Base-by-base conservation (phyloP, 2,888 invertebrate species). In the Spodoptera picta region DNA sequence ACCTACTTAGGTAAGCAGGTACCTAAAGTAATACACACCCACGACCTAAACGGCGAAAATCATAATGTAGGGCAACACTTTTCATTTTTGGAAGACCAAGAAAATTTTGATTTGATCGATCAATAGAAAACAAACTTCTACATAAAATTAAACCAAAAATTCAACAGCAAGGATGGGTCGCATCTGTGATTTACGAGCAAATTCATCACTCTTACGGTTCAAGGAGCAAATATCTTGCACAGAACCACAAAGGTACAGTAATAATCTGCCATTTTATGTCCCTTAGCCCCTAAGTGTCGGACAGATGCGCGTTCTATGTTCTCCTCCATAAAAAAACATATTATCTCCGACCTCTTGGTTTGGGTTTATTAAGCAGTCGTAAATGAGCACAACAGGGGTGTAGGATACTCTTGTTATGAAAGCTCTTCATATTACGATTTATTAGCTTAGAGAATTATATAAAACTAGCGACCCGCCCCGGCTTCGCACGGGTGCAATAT, bases 331-430 rank as follows among this genome's bases (percentile, higher is more conserved):
- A 90, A 93, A 93, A 92, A 87, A 77, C 82, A 83, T 85, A 88
- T 88, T 88, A 75, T 83, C 76, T 71, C 54, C 55, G 78, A 80
- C 52, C 80, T 68, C 82, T 85, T 83, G 86, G 82, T 85, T 67
- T 79, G 82, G 87, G 89, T 92, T 92, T 92, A 92, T 92, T 90
- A 92, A 90, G 84, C 83, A 87, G 84, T 92, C 92, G 89, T 93
- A 90, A 93, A 92, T 65, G 73, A 70, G 75, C 75, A 77, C 75
- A 85, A 77, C 75, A 85, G 86, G 88, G 87, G 86, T 77, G 77
- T 77, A 75, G 86, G 86, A 86, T 83, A 76, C 81, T 27, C 27
- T 80, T 76, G 84, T 87, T 83, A 87, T 85, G 80, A 82, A 60
- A 3, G 14, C 45, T 51, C 50, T 41, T 9, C 51, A 45, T 23